A percentile compares a stretch with the other conserved stretches of the same genome.
These are phyloP conservation scores for Amiota mariae DNA, from an alignment of 2,888 invertebrate genomes.

Conservation along the genomic window DNA sequence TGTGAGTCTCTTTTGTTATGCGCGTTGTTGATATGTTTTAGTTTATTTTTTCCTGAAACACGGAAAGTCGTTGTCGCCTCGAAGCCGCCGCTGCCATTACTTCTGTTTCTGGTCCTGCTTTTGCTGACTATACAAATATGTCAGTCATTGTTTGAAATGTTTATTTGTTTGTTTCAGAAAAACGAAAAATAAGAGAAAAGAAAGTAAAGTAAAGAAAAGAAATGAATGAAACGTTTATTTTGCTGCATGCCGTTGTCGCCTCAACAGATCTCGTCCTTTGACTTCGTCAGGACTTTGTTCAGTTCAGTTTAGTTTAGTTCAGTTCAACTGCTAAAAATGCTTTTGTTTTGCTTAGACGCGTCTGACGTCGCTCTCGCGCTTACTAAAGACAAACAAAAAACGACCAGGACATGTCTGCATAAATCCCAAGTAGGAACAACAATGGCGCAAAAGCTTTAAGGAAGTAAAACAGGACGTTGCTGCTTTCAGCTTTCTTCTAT, in stretches of 20 bases:
- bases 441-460: slow-evolving; percentile 50
- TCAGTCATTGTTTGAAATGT: not conserved
- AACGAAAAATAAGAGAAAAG: not conserved
- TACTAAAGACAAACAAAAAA: not conserved
- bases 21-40: too few relatives aligned
- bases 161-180: slow-evolving; percentile 11
- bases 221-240: not conserved
- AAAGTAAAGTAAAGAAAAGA: too few relatives aligned
- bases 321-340: slow-evolving; percentile 28
- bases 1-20: too few relatives aligned
- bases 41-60: too few relatives aligned
- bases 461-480: slow-evolving; percentile 50
- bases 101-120: not conserved
- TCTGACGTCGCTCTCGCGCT: not conserved
- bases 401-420: slow-evolving; percentile 52
- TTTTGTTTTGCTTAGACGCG: slow-evolving; percentile 58
- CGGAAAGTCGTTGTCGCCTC: slow-evolving; percentile 24
- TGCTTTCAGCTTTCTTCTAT: slow-evolving; percentile 25
- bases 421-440: slow-evolving; percentile 55
- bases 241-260: not conserved
- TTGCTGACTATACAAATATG: slow-evolving; percentile 8
- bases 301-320: not conserved
- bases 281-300: not conserved
- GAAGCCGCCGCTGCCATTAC: not conserved
- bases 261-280: not conserved